Evolutionary conservation across 2,888 invertebrate species (phyloP).

Genomic region (Odontocolon sp.): DNA sequence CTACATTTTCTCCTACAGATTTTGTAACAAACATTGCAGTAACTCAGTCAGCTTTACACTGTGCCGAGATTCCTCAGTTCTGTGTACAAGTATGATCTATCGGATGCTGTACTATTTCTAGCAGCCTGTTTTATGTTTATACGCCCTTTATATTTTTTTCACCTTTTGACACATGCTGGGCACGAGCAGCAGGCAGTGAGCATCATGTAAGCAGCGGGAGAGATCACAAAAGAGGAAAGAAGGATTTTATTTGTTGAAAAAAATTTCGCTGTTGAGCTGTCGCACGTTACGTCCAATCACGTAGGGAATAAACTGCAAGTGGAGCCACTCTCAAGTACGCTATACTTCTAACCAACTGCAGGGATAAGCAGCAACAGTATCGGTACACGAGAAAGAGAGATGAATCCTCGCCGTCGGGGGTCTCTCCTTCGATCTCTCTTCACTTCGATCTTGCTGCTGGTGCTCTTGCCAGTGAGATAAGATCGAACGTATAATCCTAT

Average conservation of each 20-base stretch:
- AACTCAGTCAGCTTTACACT: no score
- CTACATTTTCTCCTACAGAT: no score
- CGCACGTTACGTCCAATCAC: conserved; percentile 58
- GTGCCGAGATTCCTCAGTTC: no score
- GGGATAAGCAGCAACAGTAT: not conserved
- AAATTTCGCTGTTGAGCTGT: conserved; percentile 54
- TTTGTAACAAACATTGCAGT: no score
- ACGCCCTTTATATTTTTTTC: conserved; percentile 20
- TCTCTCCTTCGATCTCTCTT: conserved; percentile 27
- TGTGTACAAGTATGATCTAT: no score
- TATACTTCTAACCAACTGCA: conserved; percentile 7
- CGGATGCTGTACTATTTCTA: no score
- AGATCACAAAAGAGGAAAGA: conserved; percentile 40
- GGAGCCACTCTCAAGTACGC: conserved; percentile 31
- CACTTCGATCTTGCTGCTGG: conserved; percentile 27
- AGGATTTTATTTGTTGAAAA: not conserved
- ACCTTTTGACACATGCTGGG: conserved; percentile 51
- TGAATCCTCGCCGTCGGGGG: conserved; percentile 58
- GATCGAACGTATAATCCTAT: conserved; percentile 65
- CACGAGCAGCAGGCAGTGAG: conserved; percentile 22
- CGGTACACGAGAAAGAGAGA: conserved; percentile 32
- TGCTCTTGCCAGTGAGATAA: conserved; percentile 56
- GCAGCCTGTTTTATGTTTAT: conserved; percentile 29
- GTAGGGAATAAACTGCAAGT: conserved; percentile 46
- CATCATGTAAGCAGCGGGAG: conserved; percentile 52